phyloP scores from a whole-genome alignment of 2,797 vertebrate genomes.

The Scarus forsteni region DNA sequence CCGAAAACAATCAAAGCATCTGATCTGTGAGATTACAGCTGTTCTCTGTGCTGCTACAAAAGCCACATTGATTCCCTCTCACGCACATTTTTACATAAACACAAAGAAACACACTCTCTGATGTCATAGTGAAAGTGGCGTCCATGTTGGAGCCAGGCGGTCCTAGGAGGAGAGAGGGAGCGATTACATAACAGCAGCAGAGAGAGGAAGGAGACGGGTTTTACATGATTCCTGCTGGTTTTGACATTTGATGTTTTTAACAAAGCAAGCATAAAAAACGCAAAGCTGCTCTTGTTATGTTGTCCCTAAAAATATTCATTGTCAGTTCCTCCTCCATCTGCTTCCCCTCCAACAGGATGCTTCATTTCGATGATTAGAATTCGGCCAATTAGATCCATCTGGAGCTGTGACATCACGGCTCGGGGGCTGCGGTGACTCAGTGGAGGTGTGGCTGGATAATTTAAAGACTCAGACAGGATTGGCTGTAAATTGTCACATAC shows the following conservation, averaged over 20 bases:
- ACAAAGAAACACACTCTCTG: constrained; percentile 32
- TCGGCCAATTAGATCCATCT: constrained; percentile 49
- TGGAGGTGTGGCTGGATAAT: constrained; percentile 31
- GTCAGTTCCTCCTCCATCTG: constrained; percentile 15
- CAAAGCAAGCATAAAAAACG: neutral
- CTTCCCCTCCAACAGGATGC: constrained; percentile 19
- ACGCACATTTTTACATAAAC: constrained; percentile 18
- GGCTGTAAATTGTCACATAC: neutral
- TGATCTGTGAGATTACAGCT: constrained; percentile 30
- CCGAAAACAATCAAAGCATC: constrained; percentile 9
- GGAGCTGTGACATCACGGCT: constrained; percentile 54
- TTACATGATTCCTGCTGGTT: neutral
- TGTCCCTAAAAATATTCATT: constrained; percentile 2
- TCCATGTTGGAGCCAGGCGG: constrained; percentile 74
- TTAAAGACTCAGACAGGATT: constrained; percentile 3
- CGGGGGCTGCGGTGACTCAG: constrained; percentile 46
- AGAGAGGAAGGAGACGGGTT: constrained; percentile 39
- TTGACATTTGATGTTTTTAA: neutral
- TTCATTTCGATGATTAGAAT: constrained; percentile 23
- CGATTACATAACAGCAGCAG: constrained; percentile 64
- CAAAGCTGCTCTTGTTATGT: neutral
- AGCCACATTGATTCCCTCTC: constrained; percentile 40
- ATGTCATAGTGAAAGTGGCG: constrained; percentile 50
- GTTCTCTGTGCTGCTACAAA: constrained; percentile 45
- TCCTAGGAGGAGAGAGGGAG: constrained; percentile 62